Conservation (phyloP, 2,888 invertebrate genomes). For the Drosophila nr. perissopoda region DNA sequence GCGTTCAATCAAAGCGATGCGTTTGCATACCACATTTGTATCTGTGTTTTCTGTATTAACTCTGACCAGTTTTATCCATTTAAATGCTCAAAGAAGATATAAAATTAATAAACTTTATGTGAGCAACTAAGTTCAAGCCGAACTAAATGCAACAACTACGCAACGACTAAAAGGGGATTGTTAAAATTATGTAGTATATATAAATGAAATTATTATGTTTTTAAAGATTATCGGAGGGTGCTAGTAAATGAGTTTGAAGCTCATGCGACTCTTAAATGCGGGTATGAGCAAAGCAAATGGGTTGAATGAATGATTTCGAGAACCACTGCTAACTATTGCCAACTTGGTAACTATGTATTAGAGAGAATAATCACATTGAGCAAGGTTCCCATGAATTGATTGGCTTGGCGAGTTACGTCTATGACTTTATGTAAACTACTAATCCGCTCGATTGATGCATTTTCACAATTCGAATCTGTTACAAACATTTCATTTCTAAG, state of each 20-base stretch:
- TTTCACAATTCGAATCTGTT: neutral
- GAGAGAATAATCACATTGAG: neutral
- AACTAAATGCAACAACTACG: slow-evolving; percentile 70
- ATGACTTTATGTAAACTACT: neutral
- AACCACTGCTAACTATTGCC: too few species aligned
- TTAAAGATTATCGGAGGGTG: slow-evolving; percentile 1
- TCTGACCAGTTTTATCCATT: slow-evolving; percentile 50
- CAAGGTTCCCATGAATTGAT: neutral
- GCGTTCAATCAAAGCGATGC: slow-evolving; percentile 58
- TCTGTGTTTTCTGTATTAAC: slow-evolving; percentile 28
- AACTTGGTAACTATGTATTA: neutral
- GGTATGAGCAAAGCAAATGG: slow-evolving; percentile 44
- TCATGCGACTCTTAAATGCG: slow-evolving; percentile 42
- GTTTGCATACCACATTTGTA: slow-evolving; percentile 32
- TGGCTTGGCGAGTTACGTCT: neutral
- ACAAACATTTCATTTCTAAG: neutral
- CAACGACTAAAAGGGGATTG: slow-evolving; percentile 45
- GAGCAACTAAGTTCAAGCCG: slow-evolving; percentile 71
- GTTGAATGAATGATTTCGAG: slow-evolving; percentile 24
- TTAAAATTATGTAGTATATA: slow-evolving; percentile 5
- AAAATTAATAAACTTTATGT: slow-evolving; percentile 77
- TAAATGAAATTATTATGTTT: slow-evolving; percentile 12
- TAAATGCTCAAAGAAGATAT: slow-evolving; percentile 75
- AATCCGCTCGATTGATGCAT: neutral
- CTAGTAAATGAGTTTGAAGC: slow-evolving; percentile 12